Evolutionary conservation across 1,140 invertebrate species (phyloP), one percentile per base, ranked within the genome.

Genomic region (Polypedilum vanderplanki): DNA sequence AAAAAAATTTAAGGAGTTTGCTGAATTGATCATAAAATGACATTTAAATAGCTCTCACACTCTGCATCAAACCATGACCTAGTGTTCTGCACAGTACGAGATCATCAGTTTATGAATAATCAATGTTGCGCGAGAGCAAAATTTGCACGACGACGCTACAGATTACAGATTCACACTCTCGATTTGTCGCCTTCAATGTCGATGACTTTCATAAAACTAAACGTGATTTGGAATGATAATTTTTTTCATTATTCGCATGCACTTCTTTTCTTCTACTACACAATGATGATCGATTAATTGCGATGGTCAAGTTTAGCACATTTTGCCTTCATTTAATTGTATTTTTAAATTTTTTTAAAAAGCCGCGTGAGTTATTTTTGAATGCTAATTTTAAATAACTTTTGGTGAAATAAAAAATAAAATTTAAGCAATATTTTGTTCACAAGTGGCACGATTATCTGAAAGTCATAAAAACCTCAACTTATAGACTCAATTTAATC

Each of bases 211-310:
- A 17, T 18, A 70, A 70, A 70, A 33, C 1, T 33, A 33, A 33
- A 70, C 65, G 65, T 70, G 65, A 70, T 70, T 70, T 18, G 65
- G 20, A 70, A 70, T 70, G 20, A 70, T 70, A 70, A 70, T 8
- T n/a, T 57, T 33, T 33, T 33, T 33, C 24, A 7, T 10, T 20
- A 22, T 22, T 70, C 65, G 18, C 18, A 20, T 70, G 65, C 65
- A 70, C 17, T 20, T 70, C 20, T 18, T 20, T 18, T 70, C 7
- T 70, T 70, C 5, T 20, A 7, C 46, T 57, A 17, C 46, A 57
- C n/a, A 3, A 1, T 17, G 8, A 15, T 57, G 46, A 70, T 70
- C 65, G 17, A 18, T 70, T 70, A 18, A 22, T 7, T n/a, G 18
- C 65, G 20, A 20, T 70, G 65, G 17, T 20, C 17, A 70, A 18